Evolutionary conservation across 2,888 invertebrate genomes (phyloP).

Genomic region (Drosophila paracracens): DNA sequence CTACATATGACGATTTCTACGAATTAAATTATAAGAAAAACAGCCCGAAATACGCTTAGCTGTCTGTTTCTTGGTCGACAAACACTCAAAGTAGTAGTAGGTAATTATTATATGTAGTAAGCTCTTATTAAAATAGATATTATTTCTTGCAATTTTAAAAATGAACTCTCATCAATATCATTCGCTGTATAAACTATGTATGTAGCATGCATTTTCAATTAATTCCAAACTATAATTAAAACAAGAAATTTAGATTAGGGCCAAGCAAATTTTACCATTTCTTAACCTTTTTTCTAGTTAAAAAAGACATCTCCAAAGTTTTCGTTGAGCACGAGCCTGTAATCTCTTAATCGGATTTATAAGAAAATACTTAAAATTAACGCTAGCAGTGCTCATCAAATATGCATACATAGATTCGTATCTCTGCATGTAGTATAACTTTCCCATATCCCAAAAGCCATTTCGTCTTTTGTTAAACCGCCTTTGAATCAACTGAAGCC

Average conservation of each 20-base stretch:
- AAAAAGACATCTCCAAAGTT: not conserved
- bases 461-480: conserved; percentile 27
- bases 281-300: not conserved
- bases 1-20: not conserved
- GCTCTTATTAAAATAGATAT: not conserved
- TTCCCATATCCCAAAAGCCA: not conserved
- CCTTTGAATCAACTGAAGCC: conserved; percentile 18
- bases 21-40: not conserved
- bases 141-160: not conserved
- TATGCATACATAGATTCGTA: conserved; percentile 11
- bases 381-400: conserved; percentile 9
- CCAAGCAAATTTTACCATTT: not conserved
- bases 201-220: not conserved
- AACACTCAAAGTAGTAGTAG: not conserved
- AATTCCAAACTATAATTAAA: not conserved
- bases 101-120: not conserved
- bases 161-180: not conserved
- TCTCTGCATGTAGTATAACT: conserved; percentile 2
- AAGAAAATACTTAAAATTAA: conserved; percentile 8
- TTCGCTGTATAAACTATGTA: too few species aligned
- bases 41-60: not conserved
- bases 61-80: not conserved
- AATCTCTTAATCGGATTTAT: conserved; percentile 16
- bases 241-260: not conserved
- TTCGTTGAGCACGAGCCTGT: not conserved